These are phyloP conservation scores for Dipodomys spectabilis DNA, from an alignment of 2,113 vertebrate genomes.

Conservation along the genomic window DNA sequence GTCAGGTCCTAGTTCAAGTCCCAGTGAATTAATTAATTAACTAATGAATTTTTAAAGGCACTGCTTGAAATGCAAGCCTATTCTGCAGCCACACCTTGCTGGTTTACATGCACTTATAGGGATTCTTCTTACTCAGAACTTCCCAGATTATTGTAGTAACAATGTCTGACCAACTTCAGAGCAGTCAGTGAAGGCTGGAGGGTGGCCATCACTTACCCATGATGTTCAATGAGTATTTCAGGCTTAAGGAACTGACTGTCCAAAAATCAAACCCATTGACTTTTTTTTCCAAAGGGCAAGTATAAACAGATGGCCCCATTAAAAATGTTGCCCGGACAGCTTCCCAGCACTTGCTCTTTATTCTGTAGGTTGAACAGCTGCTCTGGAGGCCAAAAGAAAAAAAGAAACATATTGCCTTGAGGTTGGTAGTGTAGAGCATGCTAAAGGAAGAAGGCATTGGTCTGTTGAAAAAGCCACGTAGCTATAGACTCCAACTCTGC, in stretches of 20 bases:
- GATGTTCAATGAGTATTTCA: slow-evolving; percentile 60
- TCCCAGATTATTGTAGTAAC: neutral
- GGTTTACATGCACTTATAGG: rapidly evolving
- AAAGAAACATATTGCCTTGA: neutral
- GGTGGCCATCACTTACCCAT: neutral
- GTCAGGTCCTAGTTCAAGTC: neutral
- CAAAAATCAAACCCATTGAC: slow-evolving; percentile 78
- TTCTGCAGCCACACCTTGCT: neutral
- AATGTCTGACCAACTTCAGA: slow-evolving; percentile 10
- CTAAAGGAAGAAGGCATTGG: neutral
- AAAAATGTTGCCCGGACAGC: neutral
- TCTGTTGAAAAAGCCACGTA: neutral
- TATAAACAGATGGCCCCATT: slow-evolving; percentile 49
- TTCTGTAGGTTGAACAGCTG: neutral
- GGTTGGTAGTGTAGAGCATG: neutral
- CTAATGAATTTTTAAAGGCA: neutral
- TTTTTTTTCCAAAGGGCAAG: slow-evolving; percentile 72
- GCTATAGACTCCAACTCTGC: neutral
- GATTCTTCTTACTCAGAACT: neutral
- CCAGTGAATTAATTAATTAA: too few relatives aligned
- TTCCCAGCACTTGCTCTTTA: neutral
- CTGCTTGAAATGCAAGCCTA: neutral
- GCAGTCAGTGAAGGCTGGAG: slow-evolving; percentile 24
- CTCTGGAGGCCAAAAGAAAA: neutral
- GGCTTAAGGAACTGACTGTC: slow-evolving; percentile 61